Conservation (phyloP, 2,888 invertebrate genomes). For the Philaethria dido region DNA sequence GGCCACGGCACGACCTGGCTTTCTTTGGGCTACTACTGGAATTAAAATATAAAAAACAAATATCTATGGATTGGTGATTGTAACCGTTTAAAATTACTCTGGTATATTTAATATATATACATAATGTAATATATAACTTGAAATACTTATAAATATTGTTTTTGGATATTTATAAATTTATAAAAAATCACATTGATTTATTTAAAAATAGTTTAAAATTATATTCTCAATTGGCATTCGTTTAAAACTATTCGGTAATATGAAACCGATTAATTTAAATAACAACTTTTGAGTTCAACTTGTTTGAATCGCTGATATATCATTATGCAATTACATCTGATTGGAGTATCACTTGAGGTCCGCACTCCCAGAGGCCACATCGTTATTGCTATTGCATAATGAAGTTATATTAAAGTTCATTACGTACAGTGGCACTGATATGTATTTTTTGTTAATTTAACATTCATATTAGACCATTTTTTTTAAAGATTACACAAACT, state of each 20-base stretch:
- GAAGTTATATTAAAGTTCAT: slow-evolving; percentile 8
- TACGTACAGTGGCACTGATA: not conserved
- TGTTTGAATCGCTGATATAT: slow-evolving; percentile 14
- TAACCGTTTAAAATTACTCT: not conserved
- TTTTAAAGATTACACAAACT: not conserved
- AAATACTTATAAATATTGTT: not conserved
- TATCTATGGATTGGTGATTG: slow-evolving; percentile 18
- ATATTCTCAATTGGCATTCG: not conserved
- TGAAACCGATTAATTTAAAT: slow-evolving; percentile 15
- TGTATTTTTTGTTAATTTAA: not conserved
- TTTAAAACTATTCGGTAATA: slow-evolving; percentile 11
- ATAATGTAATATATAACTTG: not conserved
- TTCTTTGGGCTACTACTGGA: slow-evolving; percentile 62
- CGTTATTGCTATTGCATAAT: slow-evolving; percentile 13
- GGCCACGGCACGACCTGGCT: slow-evolving; percentile 63
- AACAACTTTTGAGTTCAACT: slow-evolving; percentile 18
- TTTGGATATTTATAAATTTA: not conserved
- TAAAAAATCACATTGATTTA: not conserved
- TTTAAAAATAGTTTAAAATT: not conserved
- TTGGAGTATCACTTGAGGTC: slow-evolving; percentile 23
- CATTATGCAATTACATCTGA: slow-evolving; percentile 22
- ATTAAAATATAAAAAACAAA: slow-evolving; percentile 31
- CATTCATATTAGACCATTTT: not conserved
- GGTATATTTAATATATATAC: not conserved
- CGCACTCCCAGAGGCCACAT: slow-evolving; percentile 18